A percentile compares a stretch with the other conserved stretches of the same genome.
phyloP scores from a whole-genome alignment of 2,113 vertebrate species.

The Laticauda colubrina region DNA sequence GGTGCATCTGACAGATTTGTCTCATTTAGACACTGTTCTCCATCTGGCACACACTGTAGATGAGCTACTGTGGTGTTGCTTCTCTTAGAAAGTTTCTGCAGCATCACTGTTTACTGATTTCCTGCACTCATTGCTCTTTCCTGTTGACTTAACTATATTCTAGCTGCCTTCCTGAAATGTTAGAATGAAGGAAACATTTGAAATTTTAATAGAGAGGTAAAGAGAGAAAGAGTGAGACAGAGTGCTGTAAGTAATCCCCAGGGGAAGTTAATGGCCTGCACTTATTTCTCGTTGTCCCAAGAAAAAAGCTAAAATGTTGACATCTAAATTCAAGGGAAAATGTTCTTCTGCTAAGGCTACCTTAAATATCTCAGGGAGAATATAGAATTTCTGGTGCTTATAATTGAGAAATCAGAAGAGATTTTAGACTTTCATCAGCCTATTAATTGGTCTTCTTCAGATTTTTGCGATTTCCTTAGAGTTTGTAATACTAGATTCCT shows the following conservation, averaged over 20 bases:
- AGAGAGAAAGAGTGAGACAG: not conserved
- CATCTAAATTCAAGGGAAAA: too few relatives aligned
- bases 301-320: not conserved
- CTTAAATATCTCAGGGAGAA: not conserved
- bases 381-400: not conserved
- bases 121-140: not conserved
- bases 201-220: not conserved
- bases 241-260: not conserved
- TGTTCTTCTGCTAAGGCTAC: not conserved
- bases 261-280: too few relatives aligned
- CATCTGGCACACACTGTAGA: not conserved
- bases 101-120: not conserved
- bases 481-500: not conserved
- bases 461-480: not conserved
- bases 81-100: not conserved
- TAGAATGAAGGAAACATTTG: not conserved
- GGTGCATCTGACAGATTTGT: not conserved
- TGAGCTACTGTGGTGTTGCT: not conserved
- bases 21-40: not conserved
- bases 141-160: not conserved
- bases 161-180: not conserved
- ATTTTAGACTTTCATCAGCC: not conserved
- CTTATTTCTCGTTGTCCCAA: not conserved
- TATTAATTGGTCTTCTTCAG: not conserved
- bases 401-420: not conserved